A percentile compares a stretch with the other conserved stretches of the same genome.
phyloP scores from a whole-genome alignment of 2,888 invertebrate genomes.

The Megalurothrips usitatus region DNA sequence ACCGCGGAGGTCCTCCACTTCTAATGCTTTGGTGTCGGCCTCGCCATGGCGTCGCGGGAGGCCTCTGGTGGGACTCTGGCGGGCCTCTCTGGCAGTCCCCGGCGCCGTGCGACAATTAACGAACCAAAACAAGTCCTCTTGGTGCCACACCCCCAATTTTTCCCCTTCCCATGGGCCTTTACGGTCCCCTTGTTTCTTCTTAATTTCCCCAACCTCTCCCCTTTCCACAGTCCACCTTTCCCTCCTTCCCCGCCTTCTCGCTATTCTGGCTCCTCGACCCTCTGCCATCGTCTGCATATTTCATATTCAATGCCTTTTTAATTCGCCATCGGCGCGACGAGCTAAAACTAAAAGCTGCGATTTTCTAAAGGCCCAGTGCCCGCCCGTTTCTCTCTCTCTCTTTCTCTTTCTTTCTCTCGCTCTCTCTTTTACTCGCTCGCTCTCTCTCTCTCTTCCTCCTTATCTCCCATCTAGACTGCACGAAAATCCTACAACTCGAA shows the following conservation, averaged over 20 bases:
- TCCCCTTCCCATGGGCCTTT: not conserved
- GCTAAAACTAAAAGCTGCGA: conserved; percentile 19
- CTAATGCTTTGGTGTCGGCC: not conserved
- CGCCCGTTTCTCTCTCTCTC: no score
- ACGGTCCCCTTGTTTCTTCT: conserved; percentile 13
- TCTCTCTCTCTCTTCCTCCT: not conserved
- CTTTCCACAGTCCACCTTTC: not conserved
- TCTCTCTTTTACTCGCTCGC: no score
- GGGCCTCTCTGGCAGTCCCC: not conserved
- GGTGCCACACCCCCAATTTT: not conserved
- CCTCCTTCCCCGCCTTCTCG: not conserved
- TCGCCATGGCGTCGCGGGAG: no score
- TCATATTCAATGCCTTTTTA: conserved; percentile 27
- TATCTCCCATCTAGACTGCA: no score
- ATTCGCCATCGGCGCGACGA: conserved; percentile 14
- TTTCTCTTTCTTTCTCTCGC: not conserved
- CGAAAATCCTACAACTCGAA: no score
- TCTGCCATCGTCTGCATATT: conserved; percentile 9
- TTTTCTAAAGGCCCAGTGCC: not conserved
- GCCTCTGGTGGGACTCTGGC: not conserved
- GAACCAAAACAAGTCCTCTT: not conserved
- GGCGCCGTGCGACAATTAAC: not conserved
- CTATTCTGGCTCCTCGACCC: not conserved
- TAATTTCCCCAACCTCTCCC: not conserved
- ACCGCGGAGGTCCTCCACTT: not conserved